Percentiles rank a stretch among this genome's conserved stretches.
phyloP scores from a whole-genome alignment of 2,888 invertebrate species.

The Rotaria sp. region DNA sequence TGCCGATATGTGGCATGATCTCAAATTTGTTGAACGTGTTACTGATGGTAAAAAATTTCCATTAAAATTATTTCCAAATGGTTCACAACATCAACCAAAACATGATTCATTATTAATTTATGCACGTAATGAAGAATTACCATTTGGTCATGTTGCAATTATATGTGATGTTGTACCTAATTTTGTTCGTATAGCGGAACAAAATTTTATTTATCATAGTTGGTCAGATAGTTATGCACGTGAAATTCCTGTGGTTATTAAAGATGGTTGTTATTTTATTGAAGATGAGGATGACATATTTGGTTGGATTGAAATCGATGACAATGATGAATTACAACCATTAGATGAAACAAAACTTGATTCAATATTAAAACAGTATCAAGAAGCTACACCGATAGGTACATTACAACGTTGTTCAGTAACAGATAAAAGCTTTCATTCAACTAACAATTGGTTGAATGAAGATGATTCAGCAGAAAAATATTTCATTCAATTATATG shows the following conservation, averaged over 20 bases:
- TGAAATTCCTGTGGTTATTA: neutral
- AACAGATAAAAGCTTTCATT: neutral
- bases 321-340: slow-evolving; percentile 3
- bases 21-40: slow-evolving; percentile 8
- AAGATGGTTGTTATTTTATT: neutral
- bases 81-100: neutral
- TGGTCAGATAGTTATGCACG: slow-evolving; percentile 19
- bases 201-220: neutral
- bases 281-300: neutral
- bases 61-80: neutral
- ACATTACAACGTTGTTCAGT: neutral
- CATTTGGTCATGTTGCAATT: neutral
- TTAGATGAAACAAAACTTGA: slow-evolving; percentile 2
- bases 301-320: slow-evolving; percentile 16
- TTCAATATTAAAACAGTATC: neutral
- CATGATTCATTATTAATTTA: neutral
- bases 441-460: neutral
- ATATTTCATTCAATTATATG: neutral
- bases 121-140: neutral
- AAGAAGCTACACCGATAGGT: neutral
- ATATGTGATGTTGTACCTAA: neutral
- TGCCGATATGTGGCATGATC: slow-evolving; percentile 22
- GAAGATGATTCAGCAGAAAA: neutral
- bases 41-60: neutral
- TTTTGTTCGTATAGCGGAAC: slow-evolving; percentile 5